Evolutionary conservation across 2,113 vertebrate genomes (phyloP).

Genomic region (Xenus cinereus): DNA sequence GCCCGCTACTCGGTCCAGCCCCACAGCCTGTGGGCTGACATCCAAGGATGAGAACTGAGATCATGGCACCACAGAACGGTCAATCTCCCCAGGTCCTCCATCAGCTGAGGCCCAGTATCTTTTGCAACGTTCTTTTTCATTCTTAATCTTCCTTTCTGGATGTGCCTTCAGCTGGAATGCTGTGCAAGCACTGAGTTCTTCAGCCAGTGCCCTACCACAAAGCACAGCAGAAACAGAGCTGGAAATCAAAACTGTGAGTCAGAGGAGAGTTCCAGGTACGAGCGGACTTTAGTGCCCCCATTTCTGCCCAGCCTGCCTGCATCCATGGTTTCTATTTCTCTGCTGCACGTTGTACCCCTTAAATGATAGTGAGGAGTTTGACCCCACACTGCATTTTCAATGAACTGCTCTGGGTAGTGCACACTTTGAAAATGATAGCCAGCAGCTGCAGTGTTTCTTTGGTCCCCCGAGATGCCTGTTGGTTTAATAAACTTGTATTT

Average conservation of each 20-base stretch:
- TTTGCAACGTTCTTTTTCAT: background rate
- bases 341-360: background rate
- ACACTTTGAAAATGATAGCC: background rate
- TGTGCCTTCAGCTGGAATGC: background rate
- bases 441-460: constrained; percentile 7
- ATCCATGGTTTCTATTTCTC: background rate
- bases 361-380: background rate
- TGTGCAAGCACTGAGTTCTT: background rate
- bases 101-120: background rate
- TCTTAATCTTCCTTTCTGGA: background rate
- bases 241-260: background rate
- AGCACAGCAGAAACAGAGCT: background rate
- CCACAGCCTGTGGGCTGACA: background rate
- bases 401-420: background rate
- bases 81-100: background rate
- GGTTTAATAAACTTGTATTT: constrained; percentile 32
- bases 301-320: background rate
- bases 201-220: background rate
- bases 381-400: background rate
- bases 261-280: background rate
- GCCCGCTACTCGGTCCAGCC: background rate
- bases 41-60: background rate
- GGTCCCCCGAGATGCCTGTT: background rate
- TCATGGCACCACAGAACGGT: background rate
- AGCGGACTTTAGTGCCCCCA: background rate